Base-by-base conservation (phyloP, 2,113 vertebrate genomes). In the Lontra canadensis region DNA sequence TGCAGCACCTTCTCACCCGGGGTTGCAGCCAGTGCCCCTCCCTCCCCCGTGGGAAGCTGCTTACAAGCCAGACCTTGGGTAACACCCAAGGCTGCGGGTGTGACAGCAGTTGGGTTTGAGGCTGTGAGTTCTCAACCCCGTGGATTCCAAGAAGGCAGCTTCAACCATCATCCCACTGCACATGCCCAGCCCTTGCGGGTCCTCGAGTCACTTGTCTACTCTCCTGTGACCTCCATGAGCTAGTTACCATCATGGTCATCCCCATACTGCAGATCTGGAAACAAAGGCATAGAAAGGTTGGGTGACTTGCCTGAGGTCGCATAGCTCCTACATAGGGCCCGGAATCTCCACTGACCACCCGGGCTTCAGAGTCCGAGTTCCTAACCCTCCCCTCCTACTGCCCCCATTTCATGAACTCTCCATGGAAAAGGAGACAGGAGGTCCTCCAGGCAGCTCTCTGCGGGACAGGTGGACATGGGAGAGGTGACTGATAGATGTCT, bases 311-410 rank as follows among this genome's bases (percentile, higher is more conserved):
- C 47, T 26, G 3, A 34, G 81, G 14, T 76, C 14, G 3, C 0
- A 3, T 15, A 31, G 34, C 29, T 47, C 18, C 0, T 2, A 36
- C 3, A 1, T 2, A 44, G 61, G 31, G 74, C 9, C n/a, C 13
- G 18, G 10, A 26, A 44, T 14, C 25, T 44, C 88, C 39, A 39
- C 20, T 2, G 3, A 34, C 78, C 39, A 6, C 13, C 39, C 39
- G 18, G 44, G 13, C 55, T 49, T 79, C 39, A 7, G 39, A 76
- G 80, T 20, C 10, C 25, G 1, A n/a, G 29, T 1, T 29, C 23
- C 26, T 36, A 34, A 3, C 23, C 74, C 29, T 21, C 20, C 86
- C 23, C 23, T 17, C 17, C 25, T 25, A 5, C 47, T 11, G 9
- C 1, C 0, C 71, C 21, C 52, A 15, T 23, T 17, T 83, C 55